Evolutionary conservation across 2,797 vertebrate genomes (phyloP), one percentile per base, ranked within the genome.

Genomic region (Xiphophorus birchmanni): DNA sequence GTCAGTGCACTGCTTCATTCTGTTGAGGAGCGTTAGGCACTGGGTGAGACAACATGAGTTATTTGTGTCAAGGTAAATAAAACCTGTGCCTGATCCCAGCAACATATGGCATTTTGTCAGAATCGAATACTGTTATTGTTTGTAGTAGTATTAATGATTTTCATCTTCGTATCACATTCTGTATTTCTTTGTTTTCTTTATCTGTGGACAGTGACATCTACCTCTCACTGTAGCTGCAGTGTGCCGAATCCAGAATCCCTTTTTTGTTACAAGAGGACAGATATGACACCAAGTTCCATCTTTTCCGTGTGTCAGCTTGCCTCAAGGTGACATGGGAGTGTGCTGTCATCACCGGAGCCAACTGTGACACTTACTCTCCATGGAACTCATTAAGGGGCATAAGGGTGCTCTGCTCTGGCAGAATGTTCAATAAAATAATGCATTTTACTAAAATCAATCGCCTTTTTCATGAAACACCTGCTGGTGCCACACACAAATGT

Each of bases 241-340:
- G 78, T 86, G n/a, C n/a, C n/a, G n/a, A n/a, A n/a, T n/a, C n/a
- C n/a, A n/a, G n/a, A n/a, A 85, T 88, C 82, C 79, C 79, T 71
- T 79, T 81, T 80, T 40, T 78, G 75, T 86, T 79, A 84, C 35
- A 72, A 85, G 72, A 80, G 78, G 82, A 76, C 79, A 81, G 89
- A 88, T 88, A 89, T 93, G 92, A 92, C 87, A 92, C 91, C 81
- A 91, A 87, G 88, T 90, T 89, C 84, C 80, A 58, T 90, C 86
- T 86, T 87, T 89, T 87, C 93, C 93, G 92, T 93, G 93, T 93
- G 89, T 92, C 80, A 77, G 90, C 84, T 83, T 87, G 88, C 81
- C 91, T 94, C 93, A 95, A 95, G 93, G 94, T 95, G 94, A 95
- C 91, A 89, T 90, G 90, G 85, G 89, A 91, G 91, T 90, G 88